Evolutionary conservation across 2,113 vertebrate genomes (phyloP).

Genomic region (Sterrhoptilus dennistouni): DNA sequence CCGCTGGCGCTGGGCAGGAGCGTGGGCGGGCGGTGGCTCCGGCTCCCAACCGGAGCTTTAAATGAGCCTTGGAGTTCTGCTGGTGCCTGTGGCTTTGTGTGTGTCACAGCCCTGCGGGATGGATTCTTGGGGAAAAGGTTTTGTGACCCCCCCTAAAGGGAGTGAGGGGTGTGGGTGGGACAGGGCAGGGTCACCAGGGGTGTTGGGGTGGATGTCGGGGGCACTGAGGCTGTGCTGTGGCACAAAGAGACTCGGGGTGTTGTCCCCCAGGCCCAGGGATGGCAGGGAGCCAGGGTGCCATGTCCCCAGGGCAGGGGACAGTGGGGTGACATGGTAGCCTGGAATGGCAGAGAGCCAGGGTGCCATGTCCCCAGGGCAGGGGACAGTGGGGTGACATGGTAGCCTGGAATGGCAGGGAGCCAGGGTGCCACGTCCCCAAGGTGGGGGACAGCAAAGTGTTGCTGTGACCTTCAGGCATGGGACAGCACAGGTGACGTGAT

Average conservation of each 20-base stretch:
- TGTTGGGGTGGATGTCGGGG: neutral
- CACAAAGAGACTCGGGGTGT: accelerated
- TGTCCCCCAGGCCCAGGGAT: neutral
- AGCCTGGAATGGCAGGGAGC: neutral
- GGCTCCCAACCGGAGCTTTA: neutral
- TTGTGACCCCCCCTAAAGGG: accelerated
- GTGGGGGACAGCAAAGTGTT: accelerated
- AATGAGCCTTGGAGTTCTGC: neutral
- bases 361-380: accelerated
- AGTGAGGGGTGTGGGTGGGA: neutral
- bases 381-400: neutral
- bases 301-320: accelerated
- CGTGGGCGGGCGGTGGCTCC: neutral
- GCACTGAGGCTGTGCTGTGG: accelerated
- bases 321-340: neutral
- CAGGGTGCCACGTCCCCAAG: accelerated
- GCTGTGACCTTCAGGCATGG: neutral
- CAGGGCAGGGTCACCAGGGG: accelerated
- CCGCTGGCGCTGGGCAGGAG: neutral
- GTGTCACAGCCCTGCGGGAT: accelerated
- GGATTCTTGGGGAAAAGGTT: neutral
- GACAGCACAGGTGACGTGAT: neutral
- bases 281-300: accelerated
- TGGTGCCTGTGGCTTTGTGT: neutral
- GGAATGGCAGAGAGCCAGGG: neutral